Base-by-base conservation (phyloP, 2,113 vertebrate species). In the Ophiodon elongatus region DNA sequence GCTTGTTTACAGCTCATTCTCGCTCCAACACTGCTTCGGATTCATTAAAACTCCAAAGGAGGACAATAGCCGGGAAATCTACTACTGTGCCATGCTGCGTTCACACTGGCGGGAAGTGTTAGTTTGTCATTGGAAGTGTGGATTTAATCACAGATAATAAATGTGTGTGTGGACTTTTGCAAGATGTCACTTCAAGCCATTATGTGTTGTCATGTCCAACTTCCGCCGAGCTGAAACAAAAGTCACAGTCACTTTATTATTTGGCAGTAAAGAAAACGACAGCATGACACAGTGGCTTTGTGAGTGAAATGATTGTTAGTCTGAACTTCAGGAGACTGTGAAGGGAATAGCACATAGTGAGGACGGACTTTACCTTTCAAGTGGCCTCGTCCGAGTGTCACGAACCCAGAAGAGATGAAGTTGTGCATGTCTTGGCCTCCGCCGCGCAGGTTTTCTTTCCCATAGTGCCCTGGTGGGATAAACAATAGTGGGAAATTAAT, bases 391-490 rank as follows among this genome's bases (percentile, higher is more conserved):
- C 97, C 98, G 81, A 99, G 96, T 0, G 98, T 99, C 95, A 99
- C 97, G 88, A 99, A 99, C 45, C 98, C 98, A 14, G 98, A 99
- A 69, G 98, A 98, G 95, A 99, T 98, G 96, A 97, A 99, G 93
- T 98, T 98, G 90, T 99, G 98, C 92, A 98, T 95, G 95, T 99
- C 98, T 17, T 96, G 97, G 74, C 96, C 97, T 94, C 97, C 97
- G 13, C 96, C 95, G 85, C 97, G 97, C 85, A 98, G 96, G 90
- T 96, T 95, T 74, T 99, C 98, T 90, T 99, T 99, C 70, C 96
- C 97, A 85, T 99, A 98, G 93, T 97, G 97, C 70, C 97, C 98
- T 99, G 87, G 21, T 8, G 65, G 62, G 65, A 80, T 21, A 79
- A 57, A 70, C n/a, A 57, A 52, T 47, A 3, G 27, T 1, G 33